Evolutionary conservation across 64 coral and sea anemone species (phyloP), one percentile per base, ranked within the genome.

Genomic region (Actinia tenebrosa): DNA sequence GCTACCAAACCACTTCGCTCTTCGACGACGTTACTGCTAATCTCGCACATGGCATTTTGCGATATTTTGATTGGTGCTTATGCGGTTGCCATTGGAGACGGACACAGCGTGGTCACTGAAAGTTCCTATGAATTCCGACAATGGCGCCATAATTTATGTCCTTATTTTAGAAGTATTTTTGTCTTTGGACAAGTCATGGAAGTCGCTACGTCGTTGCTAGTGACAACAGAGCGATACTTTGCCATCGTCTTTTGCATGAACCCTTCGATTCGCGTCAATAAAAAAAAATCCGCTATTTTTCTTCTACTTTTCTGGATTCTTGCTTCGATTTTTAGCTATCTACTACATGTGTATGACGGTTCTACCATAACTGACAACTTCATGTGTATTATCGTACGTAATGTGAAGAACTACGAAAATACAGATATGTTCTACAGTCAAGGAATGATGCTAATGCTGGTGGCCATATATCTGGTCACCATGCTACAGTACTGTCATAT

Each of bases 191-290:
- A 91, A 86, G 66, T 80, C 6, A 60, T 91, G 64, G 89, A 86
- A 80, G 89, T 80, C 3, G 68, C 84, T 4, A 86, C 89, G 7
- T 85, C 89, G 53, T 47, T 80, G 23, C 23, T 86, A 7, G 84
- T 91, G 42, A 91, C 89, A 18, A 77, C 68, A 44, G 89, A 91
- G 59, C 69, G 89, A 13, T 91, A 91, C 44, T 64, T 86, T 15
- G 89, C 72, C 23, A 91, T 91, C 60, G 84, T 91, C 0, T 64
- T 68, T 50, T 85, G 83, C 43, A 91, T 91, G 89, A 86, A 85
- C 43, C 89, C 89, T 25, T 78, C 68, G 37, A 54, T 91, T 26
- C 89, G 89, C 52, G 19, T 91, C 26, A 91, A 7, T 45, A 56
- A 59, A 3, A 79, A 25, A 79, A 4, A 71, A 10, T 37, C 72